Evolutionary conservation across 2,113 vertebrate species (phyloP).

Genomic region (Datnioides undecimradiatus): DNA sequence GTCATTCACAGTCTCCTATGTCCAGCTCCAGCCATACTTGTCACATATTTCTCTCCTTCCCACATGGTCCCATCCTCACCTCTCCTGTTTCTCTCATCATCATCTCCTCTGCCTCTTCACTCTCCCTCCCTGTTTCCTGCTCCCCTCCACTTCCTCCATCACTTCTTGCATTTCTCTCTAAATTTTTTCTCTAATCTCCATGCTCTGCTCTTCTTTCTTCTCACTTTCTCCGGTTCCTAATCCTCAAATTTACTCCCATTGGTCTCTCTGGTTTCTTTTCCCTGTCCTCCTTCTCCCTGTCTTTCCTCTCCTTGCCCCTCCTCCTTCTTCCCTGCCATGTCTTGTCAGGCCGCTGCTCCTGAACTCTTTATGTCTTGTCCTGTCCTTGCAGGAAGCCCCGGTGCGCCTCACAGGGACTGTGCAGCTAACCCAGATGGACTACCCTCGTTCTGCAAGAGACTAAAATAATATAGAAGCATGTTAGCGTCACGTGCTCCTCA

Average conservation of each 20-base stretch:
- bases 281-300: not conserved
- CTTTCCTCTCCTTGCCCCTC: not conserved
- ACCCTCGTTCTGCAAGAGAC: conserved; percentile 57
- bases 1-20: conserved; percentile 3
- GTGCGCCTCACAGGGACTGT: conserved; percentile 31
- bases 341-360: conserved; percentile 19
- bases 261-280: not conserved
- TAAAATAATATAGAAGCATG: conserved; percentile 58
- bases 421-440: conserved; percentile 63
- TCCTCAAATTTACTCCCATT: not conserved
- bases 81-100: conserved; percentile 14
- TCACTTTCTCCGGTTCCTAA: conserved; percentile 5
- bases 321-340: not conserved
- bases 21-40: not conserved
- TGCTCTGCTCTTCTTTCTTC: not conserved
- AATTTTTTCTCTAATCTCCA: conserved; percentile 14
- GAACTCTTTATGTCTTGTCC: conserved; percentile 47
- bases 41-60: conserved; percentile 21
- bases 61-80: not conserved
- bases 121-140: conserved; percentile 11
- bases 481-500: conserved; percentile 35
- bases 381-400: conserved; percentile 45
- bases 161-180: not conserved
- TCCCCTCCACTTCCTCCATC: conserved; percentile 2
- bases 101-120: conserved; percentile 9